Evolutionary conservation across 2,888 invertebrate genomes (phyloP), one percentile per base, ranked within the genome.

Genomic region (Quadriops clusia): DNA sequence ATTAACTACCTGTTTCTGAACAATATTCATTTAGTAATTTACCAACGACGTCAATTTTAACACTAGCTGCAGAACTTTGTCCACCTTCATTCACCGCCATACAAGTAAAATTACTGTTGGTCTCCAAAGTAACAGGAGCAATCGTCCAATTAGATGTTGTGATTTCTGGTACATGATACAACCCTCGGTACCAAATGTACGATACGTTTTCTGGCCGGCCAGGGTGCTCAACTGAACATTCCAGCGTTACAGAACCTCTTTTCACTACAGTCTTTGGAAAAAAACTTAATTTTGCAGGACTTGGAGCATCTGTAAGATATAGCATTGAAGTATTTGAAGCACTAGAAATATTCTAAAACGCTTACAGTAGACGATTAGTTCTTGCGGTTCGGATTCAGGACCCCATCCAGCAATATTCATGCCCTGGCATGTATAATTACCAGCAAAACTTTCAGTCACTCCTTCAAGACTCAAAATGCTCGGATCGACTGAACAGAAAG

Each of bases 371-470:
- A 90, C 87, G 45, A 82, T 65, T 7, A 91, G 70, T 46, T 86
- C 81, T 14, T 78, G 76, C 37, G 77, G 76, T 20, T 72, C 68
- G 17, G 89, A 89, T 43, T 74, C 69, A 18, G 74, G 72, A 22
- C 90, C 90, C 84, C 89, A 89, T 5, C 87, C 89, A 6, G 89
- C 90, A 8, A 74, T 71, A 61, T 91, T 93, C 57, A 74, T 77
- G 9, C 91, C 93, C 50, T 81, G 78, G 56, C 94, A 94, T 1
- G 90, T 85, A 63, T 91, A 94, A 63, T 91, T 91, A 14, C 91
- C 93, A 48, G 90, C 85, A 60, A 91, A 90, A 32, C 77, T 77
- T 53, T 87, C 77, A 3, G 78, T 81, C n/a, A 91, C 85, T 42
- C 79, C 77, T 47, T 86, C 82, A 15, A 91, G 69, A 17, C 86